Percentiles rank a stretch among this genome's conserved stretches.
Evolutionary conservation across 2,113 vertebrate genomes (phyloP).

Genomic region (Heloderma charlesbogerti): DNA sequence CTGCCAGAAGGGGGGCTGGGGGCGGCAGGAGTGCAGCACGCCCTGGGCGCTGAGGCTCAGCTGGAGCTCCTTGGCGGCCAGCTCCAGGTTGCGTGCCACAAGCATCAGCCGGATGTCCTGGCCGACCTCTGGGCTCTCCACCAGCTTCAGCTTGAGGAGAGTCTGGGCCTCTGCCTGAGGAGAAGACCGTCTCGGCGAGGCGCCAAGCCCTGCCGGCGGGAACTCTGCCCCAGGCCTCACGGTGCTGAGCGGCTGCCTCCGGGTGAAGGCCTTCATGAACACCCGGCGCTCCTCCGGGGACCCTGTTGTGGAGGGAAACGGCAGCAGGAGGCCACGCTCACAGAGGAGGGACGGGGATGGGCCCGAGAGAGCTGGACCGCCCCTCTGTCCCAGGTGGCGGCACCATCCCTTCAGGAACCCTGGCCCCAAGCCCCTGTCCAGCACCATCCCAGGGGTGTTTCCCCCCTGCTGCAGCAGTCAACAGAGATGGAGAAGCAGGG

Average conservation of each 20-base stretch:
- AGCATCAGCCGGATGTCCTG: constrained; percentile 67
- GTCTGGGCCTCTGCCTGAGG: constrained; percentile 17
- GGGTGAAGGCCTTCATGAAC: constrained; percentile 63
- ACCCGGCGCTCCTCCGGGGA: constrained; percentile 66
- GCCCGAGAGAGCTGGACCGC: too few relatives aligned
- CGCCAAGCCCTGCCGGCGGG: background rate
- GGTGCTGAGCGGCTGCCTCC: too few relatives aligned
- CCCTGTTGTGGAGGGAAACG: constrained; percentile 39
- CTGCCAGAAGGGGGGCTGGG: constrained; percentile 69
- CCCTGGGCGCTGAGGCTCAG: constrained; percentile 71
- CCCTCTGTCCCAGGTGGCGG: background rate
- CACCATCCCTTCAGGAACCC: background rate
- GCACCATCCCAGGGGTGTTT: too few relatives aligned
- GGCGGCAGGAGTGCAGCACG: constrained; percentile 65
- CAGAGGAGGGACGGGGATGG: too few relatives aligned
- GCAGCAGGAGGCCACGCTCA: too few relatives aligned
- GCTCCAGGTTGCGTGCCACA: constrained; percentile 56
- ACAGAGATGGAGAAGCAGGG: too few relatives aligned
- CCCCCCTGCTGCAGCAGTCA: too few relatives aligned
- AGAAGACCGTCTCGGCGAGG: background rate
- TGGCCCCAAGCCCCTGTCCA: too few relatives aligned
- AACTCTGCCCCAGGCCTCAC: background rate
- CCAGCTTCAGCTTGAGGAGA: constrained; percentile 62
- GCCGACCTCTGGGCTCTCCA: constrained; percentile 63
- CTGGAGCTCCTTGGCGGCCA: constrained; percentile 63